A percentile compares a stretch with the other conserved stretches of the same genome.
Evolutionary conservation across 2,113 vertebrate genomes (phyloP).

Genomic region (Coreoperca whiteheadi): DNA sequence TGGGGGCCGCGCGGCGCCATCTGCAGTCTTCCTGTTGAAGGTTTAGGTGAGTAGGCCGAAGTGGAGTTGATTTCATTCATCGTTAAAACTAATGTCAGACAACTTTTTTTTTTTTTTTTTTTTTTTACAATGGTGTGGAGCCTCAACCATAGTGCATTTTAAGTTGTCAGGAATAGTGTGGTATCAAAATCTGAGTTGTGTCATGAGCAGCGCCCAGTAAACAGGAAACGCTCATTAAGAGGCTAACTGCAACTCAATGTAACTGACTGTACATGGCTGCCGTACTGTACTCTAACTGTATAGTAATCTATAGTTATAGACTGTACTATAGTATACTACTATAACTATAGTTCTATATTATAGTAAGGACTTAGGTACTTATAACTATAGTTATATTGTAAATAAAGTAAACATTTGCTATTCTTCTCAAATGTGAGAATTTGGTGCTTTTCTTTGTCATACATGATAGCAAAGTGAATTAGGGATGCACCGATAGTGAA

Average conservation of each 20-base stretch:
- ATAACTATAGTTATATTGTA: no score
- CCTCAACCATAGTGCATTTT: background rate
- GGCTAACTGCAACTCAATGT: background rate
- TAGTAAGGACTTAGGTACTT: no score
- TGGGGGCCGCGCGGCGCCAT: background rate
- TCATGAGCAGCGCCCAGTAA: conserved; percentile 45
- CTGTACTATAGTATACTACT: no score
- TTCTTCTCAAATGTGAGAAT: background rate
- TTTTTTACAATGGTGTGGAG: background rate
- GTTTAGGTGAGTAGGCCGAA: conserved; percentile 56
- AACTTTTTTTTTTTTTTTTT: no score
- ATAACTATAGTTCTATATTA: no score
- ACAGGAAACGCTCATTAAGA: conserved; percentile 48
- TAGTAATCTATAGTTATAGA: no score
- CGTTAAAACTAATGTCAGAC: background rate
- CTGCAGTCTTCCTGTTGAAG: conserved; percentile 33
- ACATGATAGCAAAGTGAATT: background rate
- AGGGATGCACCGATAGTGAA: no score
- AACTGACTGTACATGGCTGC: no score
- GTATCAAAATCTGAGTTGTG: background rate
- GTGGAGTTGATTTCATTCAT: background rate
- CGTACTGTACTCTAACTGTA: no score
- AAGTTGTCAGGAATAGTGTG: background rate
- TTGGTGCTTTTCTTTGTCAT: background rate
- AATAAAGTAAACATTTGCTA: background rate